phyloP scores from a whole-genome alignment of 2,888 invertebrate genomes.

The Gonocerus acuteangulatus region DNA sequence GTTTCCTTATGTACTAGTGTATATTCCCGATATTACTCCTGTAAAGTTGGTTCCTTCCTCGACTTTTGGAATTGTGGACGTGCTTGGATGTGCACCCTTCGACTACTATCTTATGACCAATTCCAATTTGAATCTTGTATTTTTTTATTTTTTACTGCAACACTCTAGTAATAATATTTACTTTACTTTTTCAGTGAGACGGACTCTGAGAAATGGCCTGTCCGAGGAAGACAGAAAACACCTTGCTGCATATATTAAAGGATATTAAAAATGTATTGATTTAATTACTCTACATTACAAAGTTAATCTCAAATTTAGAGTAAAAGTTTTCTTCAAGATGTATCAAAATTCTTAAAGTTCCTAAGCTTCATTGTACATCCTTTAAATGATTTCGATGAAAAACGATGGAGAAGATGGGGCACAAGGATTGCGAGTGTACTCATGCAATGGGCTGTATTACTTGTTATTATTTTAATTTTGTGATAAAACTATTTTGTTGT shows the following conservation, averaged over 20 bases:
- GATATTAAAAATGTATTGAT: conserved; percentile 48
- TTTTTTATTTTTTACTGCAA: too few species aligned
- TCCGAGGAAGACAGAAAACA: conserved; percentile 74
- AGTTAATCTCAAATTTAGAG: too few species aligned
- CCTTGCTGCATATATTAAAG: conserved; percentile 65
- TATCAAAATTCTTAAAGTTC: conserved; percentile 22
- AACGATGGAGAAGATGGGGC: conserved; percentile 2
- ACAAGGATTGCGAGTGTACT: conserved; percentile 10
- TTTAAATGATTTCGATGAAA: neutral
- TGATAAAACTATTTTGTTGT: conserved; percentile 15
- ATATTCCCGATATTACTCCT: too few species aligned
- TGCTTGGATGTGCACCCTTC: too few species aligned
- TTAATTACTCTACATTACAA: too few species aligned
- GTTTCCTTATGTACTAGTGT: too few species aligned
- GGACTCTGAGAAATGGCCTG: conserved; percentile 71
- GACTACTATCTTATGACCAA: too few species aligned
- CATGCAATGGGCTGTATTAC: conserved; percentile 12
- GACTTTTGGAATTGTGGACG: too few species aligned
- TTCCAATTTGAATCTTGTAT: too few species aligned
- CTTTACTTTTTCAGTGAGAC: conserved; percentile 56
- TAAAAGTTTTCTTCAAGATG: neutral
- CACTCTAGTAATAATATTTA: too few species aligned
- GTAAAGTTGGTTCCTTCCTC: too few species aligned
- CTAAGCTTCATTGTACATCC: conserved; percentile 5
- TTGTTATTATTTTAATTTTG: conserved; percentile 10